These are phyloP conservation scores for Drosophila murphyi DNA, from an alignment of 1,140 invertebrate species.

Conservation along the genomic window DNA sequence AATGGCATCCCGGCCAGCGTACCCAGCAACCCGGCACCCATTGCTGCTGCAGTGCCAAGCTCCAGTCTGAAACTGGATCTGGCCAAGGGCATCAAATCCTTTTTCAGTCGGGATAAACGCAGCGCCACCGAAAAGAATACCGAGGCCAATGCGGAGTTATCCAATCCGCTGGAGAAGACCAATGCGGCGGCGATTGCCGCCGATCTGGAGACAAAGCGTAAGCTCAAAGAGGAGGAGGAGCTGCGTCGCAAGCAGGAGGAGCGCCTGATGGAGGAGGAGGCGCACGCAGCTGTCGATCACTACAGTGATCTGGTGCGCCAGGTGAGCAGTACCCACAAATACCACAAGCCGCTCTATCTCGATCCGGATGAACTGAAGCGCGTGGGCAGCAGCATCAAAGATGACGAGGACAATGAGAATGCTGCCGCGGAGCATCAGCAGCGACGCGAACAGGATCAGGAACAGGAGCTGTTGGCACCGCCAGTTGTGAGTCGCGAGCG, in stretches of 20 bases:
- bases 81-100: conserved; percentile 78
- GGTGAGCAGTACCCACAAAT: conserved; percentile 86
- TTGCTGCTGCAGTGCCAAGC: conserved; percentile 2
- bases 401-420: conserved; percentile 33
- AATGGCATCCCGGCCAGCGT: background rate
- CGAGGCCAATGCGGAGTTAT: conserved; percentile 70
- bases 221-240: conserved; percentile 74
- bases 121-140: conserved; percentile 76
- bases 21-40: background rate
- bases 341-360: conserved; percentile 86
- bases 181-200: conserved; percentile 71
- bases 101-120: conserved; percentile 77
- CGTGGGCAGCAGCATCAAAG: conserved; percentile 74
- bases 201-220: conserved; percentile 68
- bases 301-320: conserved; percentile 92
- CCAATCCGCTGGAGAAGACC: conserved; percentile 69
- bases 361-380: conserved; percentile 88
- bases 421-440: conserved; percentile 50
- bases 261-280: conserved; percentile 85
- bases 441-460: conserved; percentile 54
- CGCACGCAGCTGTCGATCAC: conserved; percentile 90
- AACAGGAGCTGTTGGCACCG: conserved; percentile 56
- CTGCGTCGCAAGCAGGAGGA: conserved; percentile 66
- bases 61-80: conserved; percentile 64
- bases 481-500: conserved; percentile 61